Percentiles rank a stretch among this genome's conserved stretches.
Evolutionary conservation across 2,797 vertebrate species (phyloP).

Genomic region (Selene dorsalis): DNA sequence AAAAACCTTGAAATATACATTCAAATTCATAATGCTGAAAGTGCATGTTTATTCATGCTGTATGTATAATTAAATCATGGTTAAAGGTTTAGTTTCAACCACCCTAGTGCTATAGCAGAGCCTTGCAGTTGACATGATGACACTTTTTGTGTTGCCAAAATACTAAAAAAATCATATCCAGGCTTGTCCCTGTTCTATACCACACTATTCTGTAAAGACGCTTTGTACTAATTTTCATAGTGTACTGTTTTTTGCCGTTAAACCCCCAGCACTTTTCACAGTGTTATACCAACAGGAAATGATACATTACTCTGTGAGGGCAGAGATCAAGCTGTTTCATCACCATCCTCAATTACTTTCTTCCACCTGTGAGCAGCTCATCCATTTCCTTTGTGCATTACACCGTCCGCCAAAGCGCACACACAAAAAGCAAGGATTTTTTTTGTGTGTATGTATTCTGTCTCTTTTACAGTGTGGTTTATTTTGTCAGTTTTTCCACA

Average conservation of each 20-base stretch:
- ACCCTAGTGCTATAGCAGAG: background rate
- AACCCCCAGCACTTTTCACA: background rate
- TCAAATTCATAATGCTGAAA: background rate
- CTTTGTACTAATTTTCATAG: background rate
- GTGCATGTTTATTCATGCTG: background rate
- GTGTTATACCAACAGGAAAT: conserved; percentile 4
- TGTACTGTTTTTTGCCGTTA: background rate
- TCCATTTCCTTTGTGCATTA: background rate
- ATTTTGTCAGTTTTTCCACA: background rate
- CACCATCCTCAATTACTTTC: background rate
- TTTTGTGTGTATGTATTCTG: background rate
- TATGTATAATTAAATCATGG: background rate
- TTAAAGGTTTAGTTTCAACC: background rate
- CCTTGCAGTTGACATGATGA: background rate
- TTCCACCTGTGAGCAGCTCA: background rate
- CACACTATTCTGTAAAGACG: background rate
- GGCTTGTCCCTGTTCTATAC: background rate
- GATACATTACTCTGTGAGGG: background rate
- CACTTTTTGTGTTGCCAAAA: background rate
- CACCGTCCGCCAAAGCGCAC: background rate
- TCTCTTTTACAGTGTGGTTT: background rate
- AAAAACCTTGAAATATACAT: background rate
- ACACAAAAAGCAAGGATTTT: background rate
- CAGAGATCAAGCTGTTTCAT: conserved; percentile 2
- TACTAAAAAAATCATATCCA: background rate